A percentile compares a stretch with the other conserved stretches of the same genome.
Conservation (phyloP, 2,888 invertebrate species). For the Melipona beecheii region DNA sequence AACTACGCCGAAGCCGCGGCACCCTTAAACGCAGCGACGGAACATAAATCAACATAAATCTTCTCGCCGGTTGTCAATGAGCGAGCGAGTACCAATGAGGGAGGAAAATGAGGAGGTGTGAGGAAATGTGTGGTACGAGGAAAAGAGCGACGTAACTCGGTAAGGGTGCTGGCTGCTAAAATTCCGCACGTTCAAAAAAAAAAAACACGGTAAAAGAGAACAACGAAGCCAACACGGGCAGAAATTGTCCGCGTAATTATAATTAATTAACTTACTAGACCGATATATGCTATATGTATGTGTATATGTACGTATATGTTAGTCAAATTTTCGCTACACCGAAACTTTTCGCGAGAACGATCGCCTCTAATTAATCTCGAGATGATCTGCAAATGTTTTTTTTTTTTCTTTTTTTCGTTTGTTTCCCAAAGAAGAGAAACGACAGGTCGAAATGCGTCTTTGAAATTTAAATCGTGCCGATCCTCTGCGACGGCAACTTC, state of each 20-base stretch:
- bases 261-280: conserved; percentile 62
- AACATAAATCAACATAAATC: conserved; percentile 45
- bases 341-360: conserved; percentile 26
- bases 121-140: neutral
- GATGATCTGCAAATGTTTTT: neutral
- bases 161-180: conserved; percentile 34
- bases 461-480: neutral
- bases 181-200: conserved; percentile 50
- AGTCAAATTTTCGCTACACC: conserved; percentile 45
- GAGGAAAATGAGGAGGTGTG: neutral
- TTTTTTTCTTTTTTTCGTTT: too few species aligned
- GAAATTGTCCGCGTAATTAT: conserved; percentile 64
- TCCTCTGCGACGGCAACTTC: neutral
- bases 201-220: conserved; percentile 63
- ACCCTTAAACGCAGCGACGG: conserved; percentile 45
- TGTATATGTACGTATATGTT: conserved; percentile 61
- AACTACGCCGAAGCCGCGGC: conserved; percentile 53
- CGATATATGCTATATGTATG: conserved; percentile 56
- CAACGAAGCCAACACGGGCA: conserved; percentile 66
- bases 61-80: conserved; percentile 61
- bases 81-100: conserved; percentile 8
- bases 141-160: neutral
- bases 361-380: conserved; percentile 42
- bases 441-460: neutral
- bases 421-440: neutral